Percentiles rank a stretch among this genome's conserved stretches.
These are phyloP conservation scores for Anaspis maculata DNA, from an alignment of 2,888 invertebrate genomes.

Conservation along the genomic window DNA sequence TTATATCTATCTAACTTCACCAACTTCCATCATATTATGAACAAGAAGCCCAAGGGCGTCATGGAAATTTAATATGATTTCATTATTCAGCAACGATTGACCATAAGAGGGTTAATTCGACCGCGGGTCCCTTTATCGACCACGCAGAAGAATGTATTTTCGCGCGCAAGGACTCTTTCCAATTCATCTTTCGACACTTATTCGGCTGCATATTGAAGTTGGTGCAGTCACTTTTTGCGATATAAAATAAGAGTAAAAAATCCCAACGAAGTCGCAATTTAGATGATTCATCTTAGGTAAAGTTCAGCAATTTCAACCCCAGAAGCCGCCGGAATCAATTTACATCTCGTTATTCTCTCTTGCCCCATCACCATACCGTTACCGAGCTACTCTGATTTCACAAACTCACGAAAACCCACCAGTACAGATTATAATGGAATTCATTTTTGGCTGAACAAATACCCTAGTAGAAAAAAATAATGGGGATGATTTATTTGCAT, in stretches of 20 bases:
- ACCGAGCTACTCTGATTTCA: slow-evolving; percentile 18
- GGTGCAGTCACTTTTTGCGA: slow-evolving; percentile 9
- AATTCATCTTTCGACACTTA: slow-evolving; percentile 4
- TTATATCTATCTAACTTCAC: too few species aligned
- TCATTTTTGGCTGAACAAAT: slow-evolving; percentile 16
- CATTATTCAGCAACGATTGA: too few species aligned
- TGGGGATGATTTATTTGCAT: slow-evolving; percentile 18
- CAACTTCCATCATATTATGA: too few species aligned
- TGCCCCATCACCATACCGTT: slow-evolving; percentile 19
- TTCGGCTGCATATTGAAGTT: not conserved
- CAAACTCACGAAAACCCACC: slow-evolving; percentile 16
- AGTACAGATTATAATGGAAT: slow-evolving; percentile 16
- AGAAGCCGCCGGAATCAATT: slow-evolving; percentile 40
- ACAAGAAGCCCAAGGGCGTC: too few species aligned
- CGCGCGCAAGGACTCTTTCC: slow-evolving; percentile 3
- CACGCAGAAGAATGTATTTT: too few species aligned
- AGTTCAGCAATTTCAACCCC: slow-evolving; percentile 40
- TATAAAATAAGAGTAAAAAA: slow-evolving; percentile 21
- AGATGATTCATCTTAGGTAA: slow-evolving; percentile 39
- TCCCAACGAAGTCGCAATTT: slow-evolving; percentile 38
- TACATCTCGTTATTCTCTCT: slow-evolving; percentile 41
- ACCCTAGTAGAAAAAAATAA: slow-evolving; percentile 13
- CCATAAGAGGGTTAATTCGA: too few species aligned
- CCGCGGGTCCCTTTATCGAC: too few species aligned
- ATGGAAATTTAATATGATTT: too few species aligned